Evolutionary conservation across 2,888 invertebrate species (phyloP), one percentile per base, ranked within the genome.

Genomic region (Leptinotarsa haldemani): DNA sequence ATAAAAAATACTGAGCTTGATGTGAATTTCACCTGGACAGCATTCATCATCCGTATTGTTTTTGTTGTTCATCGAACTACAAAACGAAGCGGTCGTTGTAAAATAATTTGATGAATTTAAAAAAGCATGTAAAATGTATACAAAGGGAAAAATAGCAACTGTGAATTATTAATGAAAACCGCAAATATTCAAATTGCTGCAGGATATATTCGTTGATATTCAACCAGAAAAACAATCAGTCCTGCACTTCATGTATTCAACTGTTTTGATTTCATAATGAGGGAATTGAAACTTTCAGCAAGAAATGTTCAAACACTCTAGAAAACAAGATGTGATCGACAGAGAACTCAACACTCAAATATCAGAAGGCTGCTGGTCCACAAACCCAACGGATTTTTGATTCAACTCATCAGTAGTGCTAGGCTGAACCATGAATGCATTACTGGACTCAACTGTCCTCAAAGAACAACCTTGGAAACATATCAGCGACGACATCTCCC

Each of bases 81-180:
- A 78, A 78, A 78, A 73, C 65, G 66, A 67, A 67, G 52, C 61
- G 73, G 69, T 75, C 65, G 70, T 76, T 78, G 75, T 77, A 75
- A 78, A 77, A 77, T 78, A 78, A 78, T 78, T 75, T 74, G 74
- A 74, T 77, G 67, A 74, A 74, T 74, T 74, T 66, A 71, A 78
- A 78, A 76, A 76, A 48, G 56, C 69, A 71, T 63, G 69, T 71
- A 65, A 69, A 74, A 65, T 69, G n/a, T 30, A 69, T 68, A 71
- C 69, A 74, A 74, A 74, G 74, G 68, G 65, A 68, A 71, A 40
- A 74, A 69, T 25, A 30, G 13, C 61, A 61, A 61, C 61, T 61
- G 30, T 0, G 12, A 56, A 15, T 61, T n/a, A 61, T 61, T 16
- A 61, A 1, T 61, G 0, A 30, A 30, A 61, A 61, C 61, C 61